Percentiles rank a stretch among this genome's conserved stretches.
These are phyloP conservation scores for Drosophila ezoana DNA, from an alignment of 2,888 invertebrate species.

Conservation along the genomic window DNA sequence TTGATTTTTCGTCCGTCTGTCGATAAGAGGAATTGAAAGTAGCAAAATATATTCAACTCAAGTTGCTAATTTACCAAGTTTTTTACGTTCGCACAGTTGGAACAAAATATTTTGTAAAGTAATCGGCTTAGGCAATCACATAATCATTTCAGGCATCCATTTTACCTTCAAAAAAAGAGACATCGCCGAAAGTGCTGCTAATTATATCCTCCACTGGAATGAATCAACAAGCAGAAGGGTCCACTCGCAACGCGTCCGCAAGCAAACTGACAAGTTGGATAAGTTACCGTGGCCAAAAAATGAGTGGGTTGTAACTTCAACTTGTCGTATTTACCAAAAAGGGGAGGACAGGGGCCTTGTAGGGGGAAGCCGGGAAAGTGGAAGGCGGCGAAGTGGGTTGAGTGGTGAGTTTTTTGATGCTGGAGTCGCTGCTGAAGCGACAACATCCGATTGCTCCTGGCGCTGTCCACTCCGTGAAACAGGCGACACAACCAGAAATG, in stretches of 20 bases:
- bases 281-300: conserved; percentile 57
- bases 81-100: too few species aligned
- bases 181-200: conserved; percentile 47
- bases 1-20: too few species aligned
- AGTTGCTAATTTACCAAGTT: neutral
- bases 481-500: conserved; percentile 15
- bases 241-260: conserved; percentile 26
- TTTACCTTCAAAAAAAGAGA: conserved; percentile 4
- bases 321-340: conserved; percentile 24
- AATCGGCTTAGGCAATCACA: neutral
- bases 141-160: neutral
- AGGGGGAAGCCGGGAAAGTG: conserved; percentile 25
- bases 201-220: conserved; percentile 50
- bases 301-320: conserved; percentile 25
- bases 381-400: conserved; percentile 4
- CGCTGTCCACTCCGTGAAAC: conserved; percentile 43
- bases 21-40: neutral
- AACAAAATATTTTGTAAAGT: neutral
- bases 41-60: neutral
- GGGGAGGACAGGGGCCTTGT: neutral
- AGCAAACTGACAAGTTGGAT: conserved; percentile 52
- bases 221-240: conserved; percentile 54
- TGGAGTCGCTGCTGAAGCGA: conserved; percentile 38
- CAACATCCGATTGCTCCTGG: conserved; percentile 52
- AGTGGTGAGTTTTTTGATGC: conserved; percentile 24